Conservation (phyloP, 2,888 invertebrate genomes). For the Lasioglossum calceatum region DNA sequence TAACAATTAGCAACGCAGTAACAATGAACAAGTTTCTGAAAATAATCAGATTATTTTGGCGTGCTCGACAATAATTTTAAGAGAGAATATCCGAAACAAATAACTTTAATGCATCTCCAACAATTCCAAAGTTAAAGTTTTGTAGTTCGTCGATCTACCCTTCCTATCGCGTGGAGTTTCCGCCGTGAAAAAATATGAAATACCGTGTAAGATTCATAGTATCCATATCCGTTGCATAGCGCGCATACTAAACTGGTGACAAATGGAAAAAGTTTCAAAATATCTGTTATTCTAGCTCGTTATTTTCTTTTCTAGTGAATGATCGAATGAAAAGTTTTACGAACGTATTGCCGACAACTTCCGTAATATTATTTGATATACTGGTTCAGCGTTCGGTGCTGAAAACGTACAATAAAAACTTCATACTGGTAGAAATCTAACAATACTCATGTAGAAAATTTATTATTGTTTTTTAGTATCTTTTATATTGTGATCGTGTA, state of each 20-base stretch:
- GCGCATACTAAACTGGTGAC: background rate
- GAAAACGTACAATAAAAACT: background rate
- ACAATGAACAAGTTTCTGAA: background rate
- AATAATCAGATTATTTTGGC: background rate
- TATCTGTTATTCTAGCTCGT: background rate
- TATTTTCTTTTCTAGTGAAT: background rate
- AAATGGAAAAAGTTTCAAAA: slow-evolving; percentile 18
- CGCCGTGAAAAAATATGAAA: background rate
- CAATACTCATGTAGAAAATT: slow-evolving; percentile 17
- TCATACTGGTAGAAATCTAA: background rate
- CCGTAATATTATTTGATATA: background rate
- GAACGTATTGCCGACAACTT: slow-evolving; percentile 3
- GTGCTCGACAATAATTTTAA: background rate
- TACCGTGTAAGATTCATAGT: background rate
- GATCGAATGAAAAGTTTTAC: background rate
- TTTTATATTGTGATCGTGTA: too few relatives aligned
- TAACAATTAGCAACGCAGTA: background rate
- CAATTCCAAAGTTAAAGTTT: background rate
- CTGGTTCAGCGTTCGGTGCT: background rate
- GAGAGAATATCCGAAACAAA: background rate
- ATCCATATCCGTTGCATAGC: background rate
- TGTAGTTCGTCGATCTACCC: background rate
- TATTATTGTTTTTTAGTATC: background rate
- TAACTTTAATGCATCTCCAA: background rate
- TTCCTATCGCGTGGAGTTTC: background rate